Evolutionary conservation across 2,888 invertebrate species (phyloP), one percentile per base, ranked within the genome.

Genomic region (Deroplatys truncata): DNA sequence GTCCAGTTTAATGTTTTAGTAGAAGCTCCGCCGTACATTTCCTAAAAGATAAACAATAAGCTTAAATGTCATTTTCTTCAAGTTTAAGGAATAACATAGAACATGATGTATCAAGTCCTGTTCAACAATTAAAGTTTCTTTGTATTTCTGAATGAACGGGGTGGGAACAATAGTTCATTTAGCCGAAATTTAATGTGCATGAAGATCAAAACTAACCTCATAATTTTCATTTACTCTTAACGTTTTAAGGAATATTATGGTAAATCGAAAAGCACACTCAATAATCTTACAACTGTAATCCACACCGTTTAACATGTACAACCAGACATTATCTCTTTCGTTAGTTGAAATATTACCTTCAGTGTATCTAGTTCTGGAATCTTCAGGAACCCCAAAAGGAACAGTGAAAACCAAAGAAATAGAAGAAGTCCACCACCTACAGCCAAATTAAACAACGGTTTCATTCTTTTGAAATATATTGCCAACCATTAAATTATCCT

Each of bases 1-100:
- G 88, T 90, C 91, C 91, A 91, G 83, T 91, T 86, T 86, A 87
- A 49, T 88, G 84, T 15, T 9, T 10, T n/a, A 56, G 28, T 29
- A 9, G 13, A 13, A 20, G 20, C 28, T 3, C 28, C 20, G 28
- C n/a, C 20, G 13, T 84, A 8, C 88, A 88, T 88, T 16, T 82
- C 16, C 87, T 87, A 82, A 29, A 83, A 87, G 0, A 20, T 72
- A 72, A 16, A 20, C 20, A 13, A 43, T 43, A 13, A 1, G 1
- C 1, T 43, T 43, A 31, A 31, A 31, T 31, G 31, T 31, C 5
- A 31, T 31, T 4, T 2, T 31, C 31, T 31, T 31, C 31, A 31
- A 31, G 3, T 31, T 4, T 31, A 31, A 31, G 31, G 5, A 31
- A 35, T 35, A 35, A 9, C 35, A 35, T 7, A 35, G 2, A 31